Evolutionary conservation across 2,113 vertebrate species (phyloP).

Genomic region (Lepidothrix coronata): DNA sequence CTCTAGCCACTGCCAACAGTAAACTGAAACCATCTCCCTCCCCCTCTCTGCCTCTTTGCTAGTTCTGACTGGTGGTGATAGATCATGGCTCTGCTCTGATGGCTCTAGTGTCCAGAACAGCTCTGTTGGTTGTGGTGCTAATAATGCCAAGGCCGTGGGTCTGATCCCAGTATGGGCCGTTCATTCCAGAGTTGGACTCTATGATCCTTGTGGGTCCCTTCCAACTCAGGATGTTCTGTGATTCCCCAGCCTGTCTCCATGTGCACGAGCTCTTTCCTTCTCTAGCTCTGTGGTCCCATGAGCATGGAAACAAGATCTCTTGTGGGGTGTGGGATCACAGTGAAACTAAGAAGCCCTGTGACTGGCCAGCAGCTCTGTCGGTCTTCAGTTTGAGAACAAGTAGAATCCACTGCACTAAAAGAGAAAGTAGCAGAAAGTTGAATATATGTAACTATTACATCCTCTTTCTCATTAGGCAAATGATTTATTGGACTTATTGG

Average conservation of each 20-base stretch:
- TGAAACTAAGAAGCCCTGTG: background rate
- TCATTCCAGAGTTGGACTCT: background rate
- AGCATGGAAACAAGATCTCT: background rate
- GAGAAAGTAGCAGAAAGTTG: background rate
- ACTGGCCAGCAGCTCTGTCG: background rate
- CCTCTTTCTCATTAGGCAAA: constrained; percentile 81
- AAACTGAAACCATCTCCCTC: background rate
- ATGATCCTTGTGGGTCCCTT: background rate
- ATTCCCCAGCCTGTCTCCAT: background rate
- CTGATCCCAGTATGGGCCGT: background rate
- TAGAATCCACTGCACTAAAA: background rate
- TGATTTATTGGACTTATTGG: constrained; percentile 94
- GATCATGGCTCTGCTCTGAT: background rate
- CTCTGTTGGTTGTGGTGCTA: background rate
- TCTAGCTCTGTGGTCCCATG: background rate
- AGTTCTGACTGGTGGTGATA: background rate
- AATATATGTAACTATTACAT: constrained; percentile 12
- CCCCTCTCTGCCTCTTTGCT: background rate
- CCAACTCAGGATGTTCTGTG: background rate
- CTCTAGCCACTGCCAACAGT: background rate
- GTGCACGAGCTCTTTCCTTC: background rate
- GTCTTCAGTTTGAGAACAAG: background rate
- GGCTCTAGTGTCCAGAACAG: background rate
- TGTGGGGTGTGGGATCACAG: background rate
- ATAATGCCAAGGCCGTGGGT: background rate